Evolutionary conservation across 2,797 vertebrate genomes (phyloP).

Genomic region (Crypturellus tataupa): DNA sequence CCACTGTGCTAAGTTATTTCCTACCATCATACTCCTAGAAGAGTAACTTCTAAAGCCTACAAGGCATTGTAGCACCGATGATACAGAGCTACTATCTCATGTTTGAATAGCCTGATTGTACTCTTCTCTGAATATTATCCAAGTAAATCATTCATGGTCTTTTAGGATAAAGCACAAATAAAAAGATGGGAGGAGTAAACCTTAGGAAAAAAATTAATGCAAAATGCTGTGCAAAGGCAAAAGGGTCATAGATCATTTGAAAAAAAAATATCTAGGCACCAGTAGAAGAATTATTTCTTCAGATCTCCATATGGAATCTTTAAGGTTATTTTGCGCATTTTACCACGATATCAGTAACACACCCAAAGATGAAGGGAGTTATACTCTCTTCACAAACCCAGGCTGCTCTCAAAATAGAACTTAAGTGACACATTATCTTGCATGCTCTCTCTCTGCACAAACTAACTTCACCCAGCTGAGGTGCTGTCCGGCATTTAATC

Average conservation of each 20-base stretch:
- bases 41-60: background rate
- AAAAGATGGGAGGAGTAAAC: background rate
- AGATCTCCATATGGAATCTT: background rate
- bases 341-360: background rate
- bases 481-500: background rate
- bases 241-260: background rate
- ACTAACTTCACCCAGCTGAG: background rate
- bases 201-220: rapidly evolving
- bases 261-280: background rate
- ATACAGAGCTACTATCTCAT: background rate
- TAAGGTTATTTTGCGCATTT: background rate
- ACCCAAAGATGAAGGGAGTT: background rate
- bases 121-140: background rate
- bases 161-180: background rate
- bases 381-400: background rate
- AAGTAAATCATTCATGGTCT: background rate
- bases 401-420: background rate
- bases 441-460: background rate
- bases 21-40: background rate
- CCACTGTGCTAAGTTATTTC: background rate
- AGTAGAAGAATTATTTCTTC: background rate
- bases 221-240: background rate
- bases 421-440: background rate
- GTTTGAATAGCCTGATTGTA: background rate
- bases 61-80: background rate